Base-by-base conservation (phyloP, 2,888 invertebrate species). In the Bombylius major region DNA sequence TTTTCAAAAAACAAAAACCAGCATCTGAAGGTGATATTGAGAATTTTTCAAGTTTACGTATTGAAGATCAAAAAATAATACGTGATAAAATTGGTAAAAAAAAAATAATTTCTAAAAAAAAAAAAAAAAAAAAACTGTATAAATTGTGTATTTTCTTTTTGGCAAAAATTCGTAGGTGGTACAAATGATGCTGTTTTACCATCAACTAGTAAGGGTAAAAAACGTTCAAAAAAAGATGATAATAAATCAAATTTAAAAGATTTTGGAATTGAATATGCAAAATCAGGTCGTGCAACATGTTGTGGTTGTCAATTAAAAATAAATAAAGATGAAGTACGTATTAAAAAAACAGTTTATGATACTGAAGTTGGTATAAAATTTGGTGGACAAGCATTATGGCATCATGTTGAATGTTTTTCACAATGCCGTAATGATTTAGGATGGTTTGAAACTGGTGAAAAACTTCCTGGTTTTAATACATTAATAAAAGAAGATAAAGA, bases 381-480 rank as follows among this genome's bases (percentile, higher is more conserved):
- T 71, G 93, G 93, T 0, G 93, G 92, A 0, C 81, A 87, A 65
- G 83, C 90, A 56, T 76, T 84, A 53, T 97, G 96, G 96, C 86
- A 96, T 71, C 97, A 97, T 73, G 72, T 93, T 4, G 86, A 88
- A 58, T 97, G 97, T 69, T 97, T 97, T 76, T 84, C 82, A 0
- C 83, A 89, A 66, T 65, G 72, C 1, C 78, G 93, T 46, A 77
- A 79, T 31, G 84, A 86, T 9, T 72, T 94, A 4, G 80, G 83
- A 14, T 97, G 84, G 73, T 82, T 81, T 67, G 87, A 81, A 45
- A 75, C 78, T 12, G 92, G 86, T 0, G 82, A 84, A 58, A 75
- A 76, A 64, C 72, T 97, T 33, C 86, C 88, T n/a, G 95, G 95
- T 0, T 89, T 84, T 68, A 78, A 81, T 13, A 68, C 69, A 1